Conservation (phyloP, 2,888 invertebrate species). For the Protodeltote pygarga region DNA sequence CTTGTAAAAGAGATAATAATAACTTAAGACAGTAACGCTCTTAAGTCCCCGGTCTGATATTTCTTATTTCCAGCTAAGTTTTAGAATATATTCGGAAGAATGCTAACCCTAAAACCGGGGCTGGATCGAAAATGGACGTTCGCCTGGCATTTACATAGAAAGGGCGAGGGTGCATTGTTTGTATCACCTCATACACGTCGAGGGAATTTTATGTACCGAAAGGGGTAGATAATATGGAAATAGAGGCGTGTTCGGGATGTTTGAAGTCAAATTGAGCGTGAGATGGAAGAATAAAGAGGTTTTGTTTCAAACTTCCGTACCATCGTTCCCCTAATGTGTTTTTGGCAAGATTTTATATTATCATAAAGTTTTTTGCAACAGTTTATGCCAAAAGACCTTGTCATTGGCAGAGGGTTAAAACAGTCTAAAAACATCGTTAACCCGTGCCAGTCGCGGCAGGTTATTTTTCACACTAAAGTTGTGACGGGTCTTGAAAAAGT, state of each 20-base stretch:
- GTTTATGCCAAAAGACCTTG: slow-evolving; percentile 25
- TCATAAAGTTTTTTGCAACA: slow-evolving; percentile 9
- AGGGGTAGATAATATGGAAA: slow-evolving; percentile 62
- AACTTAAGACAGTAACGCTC: slow-evolving; percentile 16
- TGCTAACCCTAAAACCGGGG: slow-evolving; percentile 21
- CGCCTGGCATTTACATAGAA: slow-evolving; percentile 41
- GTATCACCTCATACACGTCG: slow-evolving; percentile 55
- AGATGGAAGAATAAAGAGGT: slow-evolving; percentile 41
- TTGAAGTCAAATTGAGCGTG: slow-evolving; percentile 54
- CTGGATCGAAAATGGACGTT: slow-evolving; percentile 36
- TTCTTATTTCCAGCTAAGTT: slow-evolving; percentile 24
- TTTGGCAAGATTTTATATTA: slow-evolving; percentile 22
- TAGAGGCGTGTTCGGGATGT: slow-evolving; percentile 47
- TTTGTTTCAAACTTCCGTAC: slow-evolving; percentile 36
- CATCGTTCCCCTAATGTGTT: slow-evolving; percentile 24
- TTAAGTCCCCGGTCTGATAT: slow-evolving; percentile 33
- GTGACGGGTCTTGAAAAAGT: slow-evolving; percentile 44
- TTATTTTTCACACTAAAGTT: slow-evolving; percentile 52
- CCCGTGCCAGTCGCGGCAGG: slow-evolving; percentile 31
- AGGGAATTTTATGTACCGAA: slow-evolving; percentile 56
- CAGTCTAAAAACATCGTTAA: slow-evolving; percentile 23
- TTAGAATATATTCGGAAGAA: slow-evolving; percentile 16
- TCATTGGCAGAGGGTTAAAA: slow-evolving; percentile 25
- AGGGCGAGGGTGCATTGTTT: slow-evolving; percentile 53
- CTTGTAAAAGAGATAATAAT: slow-evolving; percentile 24